Percentiles rank a stretch among this genome's conserved stretches.
phyloP scores from a whole-genome alignment of 2,797 vertebrate species.

The Malurus splendens region DNA sequence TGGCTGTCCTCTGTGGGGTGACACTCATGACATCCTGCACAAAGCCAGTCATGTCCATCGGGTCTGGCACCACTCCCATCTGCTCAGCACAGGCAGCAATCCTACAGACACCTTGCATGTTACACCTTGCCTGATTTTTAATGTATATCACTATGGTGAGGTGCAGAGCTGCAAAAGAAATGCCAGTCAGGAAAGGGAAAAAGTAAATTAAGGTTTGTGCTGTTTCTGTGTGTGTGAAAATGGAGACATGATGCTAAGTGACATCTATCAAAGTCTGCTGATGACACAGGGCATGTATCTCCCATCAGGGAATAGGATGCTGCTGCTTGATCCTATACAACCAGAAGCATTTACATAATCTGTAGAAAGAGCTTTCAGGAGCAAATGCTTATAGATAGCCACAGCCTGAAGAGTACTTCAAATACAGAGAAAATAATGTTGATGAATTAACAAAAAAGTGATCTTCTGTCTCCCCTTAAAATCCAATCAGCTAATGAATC shows the following conservation, averaged over 20 bases:
- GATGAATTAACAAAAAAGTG: not conserved
- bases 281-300: not conserved
- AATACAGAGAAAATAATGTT: not conserved
- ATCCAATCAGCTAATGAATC: not conserved
- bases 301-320: not conserved
- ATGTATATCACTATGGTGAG: not conserved
- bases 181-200: not conserved
- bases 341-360: not conserved
- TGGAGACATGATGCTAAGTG: slow-evolving; percentile 5
- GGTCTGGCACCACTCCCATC: not conserved
- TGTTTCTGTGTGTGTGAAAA: not conserved
- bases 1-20: not conserved
- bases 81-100: not conserved
- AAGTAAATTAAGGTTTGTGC: not conserved
- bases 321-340: not conserved
- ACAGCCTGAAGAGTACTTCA: not conserved
- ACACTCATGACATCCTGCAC: not conserved
- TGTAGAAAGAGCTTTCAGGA: not conserved
- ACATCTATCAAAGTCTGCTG: not conserved
- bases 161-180: not conserved
- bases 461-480: not conserved
- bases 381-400: not conserved
- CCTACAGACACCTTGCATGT: not conserved
- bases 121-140: not conserved
- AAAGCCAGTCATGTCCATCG: not conserved